A percentile compares a stretch with the other conserved stretches of the same genome.
Evolutionary conservation across 2,888 invertebrate species (phyloP).

Genomic region (Andrena fulva): DNA sequence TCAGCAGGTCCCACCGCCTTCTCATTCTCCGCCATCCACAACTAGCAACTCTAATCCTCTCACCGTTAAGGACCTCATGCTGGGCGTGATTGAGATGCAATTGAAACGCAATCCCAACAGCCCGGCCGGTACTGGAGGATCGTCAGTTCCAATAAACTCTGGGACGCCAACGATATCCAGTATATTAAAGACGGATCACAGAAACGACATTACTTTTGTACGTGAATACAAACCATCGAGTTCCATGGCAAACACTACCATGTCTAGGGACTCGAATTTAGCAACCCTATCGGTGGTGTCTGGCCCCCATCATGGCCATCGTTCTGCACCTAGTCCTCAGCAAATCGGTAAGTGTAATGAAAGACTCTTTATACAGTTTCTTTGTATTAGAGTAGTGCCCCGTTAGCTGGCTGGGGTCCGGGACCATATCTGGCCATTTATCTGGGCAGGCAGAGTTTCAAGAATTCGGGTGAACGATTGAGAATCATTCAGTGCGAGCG

Average conservation of each 20-base stretch:
- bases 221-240: constrained; percentile 85
- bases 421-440: no score
- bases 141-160: constrained; percentile 83
- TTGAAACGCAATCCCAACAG: constrained; percentile 88
- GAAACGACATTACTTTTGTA: constrained; percentile 86
- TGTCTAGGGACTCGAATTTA: constrained; percentile 84
- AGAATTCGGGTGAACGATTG: no score
- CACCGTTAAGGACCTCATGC: constrained; percentile 93
- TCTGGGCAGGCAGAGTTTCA: no score
- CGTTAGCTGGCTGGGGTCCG: no score
- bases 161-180: constrained; percentile 87
- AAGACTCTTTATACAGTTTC: background rate
- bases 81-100: constrained; percentile 93
- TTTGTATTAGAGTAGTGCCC: no score
- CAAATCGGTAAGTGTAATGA: constrained; percentile 77
- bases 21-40: constrained; percentile 79
- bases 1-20: constrained; percentile 78
- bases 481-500: no score
- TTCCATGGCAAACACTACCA: constrained; percentile 77
- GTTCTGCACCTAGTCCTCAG: constrained; percentile 82
- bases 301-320: constrained; percentile 82
- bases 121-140: constrained; percentile 81
- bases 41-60: constrained; percentile 86
- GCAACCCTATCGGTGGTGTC: constrained; percentile 90
- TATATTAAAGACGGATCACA: constrained; percentile 86